These are phyloP conservation scores for Gorsachius magnificus DNA, from an alignment of 2,797 vertebrate genomes.

Conservation along the genomic window DNA sequence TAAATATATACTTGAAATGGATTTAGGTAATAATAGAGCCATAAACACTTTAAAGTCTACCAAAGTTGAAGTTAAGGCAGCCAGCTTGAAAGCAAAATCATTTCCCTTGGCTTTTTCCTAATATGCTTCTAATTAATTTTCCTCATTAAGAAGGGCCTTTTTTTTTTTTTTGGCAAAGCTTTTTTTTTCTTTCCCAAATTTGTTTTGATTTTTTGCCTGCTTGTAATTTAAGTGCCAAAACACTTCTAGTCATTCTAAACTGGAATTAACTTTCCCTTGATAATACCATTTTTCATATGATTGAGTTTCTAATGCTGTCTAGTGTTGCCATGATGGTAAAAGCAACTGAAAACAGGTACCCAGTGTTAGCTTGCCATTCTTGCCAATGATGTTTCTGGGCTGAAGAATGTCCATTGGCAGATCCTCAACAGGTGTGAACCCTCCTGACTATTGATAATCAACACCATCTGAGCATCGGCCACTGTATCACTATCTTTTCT, in stretches of 20 bases:
- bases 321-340: background rate
- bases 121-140: background rate
- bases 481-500: fast-evolving
- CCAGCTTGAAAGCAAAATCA: background rate
- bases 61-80: background rate
- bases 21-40: background rate
- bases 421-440: background rate
- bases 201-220: background rate
- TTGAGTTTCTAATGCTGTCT: background rate
- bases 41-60: background rate
- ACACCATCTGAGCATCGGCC: background rate
- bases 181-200: background rate
- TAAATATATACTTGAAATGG: background rate
- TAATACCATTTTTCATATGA: background rate
- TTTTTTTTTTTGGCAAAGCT: background rate
- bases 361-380: background rate
- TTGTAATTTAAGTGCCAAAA: background rate
- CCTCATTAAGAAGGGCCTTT: background rate
- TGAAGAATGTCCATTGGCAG: background rate
- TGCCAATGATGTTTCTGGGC: background rate
- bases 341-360: background rate
- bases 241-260: background rate
- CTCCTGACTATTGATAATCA: background rate
- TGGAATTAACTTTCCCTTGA: background rate
- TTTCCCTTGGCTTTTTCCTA: background rate